Evolutionary conservation across 2,888 invertebrate species (phyloP), one percentile per base, ranked within the genome.

Genomic region (Sylvicola cinctus): DNA sequence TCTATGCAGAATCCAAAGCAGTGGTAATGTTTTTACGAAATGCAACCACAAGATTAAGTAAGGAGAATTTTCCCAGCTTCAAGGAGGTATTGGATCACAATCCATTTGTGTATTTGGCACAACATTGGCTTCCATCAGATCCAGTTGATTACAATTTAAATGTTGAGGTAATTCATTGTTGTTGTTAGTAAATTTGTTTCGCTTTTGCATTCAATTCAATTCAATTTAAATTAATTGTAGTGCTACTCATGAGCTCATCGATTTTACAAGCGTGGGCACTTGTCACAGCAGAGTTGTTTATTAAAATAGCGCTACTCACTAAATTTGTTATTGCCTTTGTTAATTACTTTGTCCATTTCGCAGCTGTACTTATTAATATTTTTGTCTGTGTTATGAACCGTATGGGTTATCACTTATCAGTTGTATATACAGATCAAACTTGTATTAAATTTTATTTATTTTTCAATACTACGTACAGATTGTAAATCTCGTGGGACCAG

Each of bases 21-120:
- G 65, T 70, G 20, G 63, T 69, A 39, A 62, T 70, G 40, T 70
- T 69, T 43, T 63, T 68, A 36, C 63, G 68, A 44, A 68, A 68
- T 49, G 62, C 61, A 37, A 62, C 65, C 0, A 61, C 56, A 44
- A 65, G 65, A 4, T 49, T 68, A 40, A 65, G 65, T 36, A 60
- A 61, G 36, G 63, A 59, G 5, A 60, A 60, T 37, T 68, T 65
- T 44, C 70, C 70, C 3, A 51, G 63, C 42, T 55, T 70, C 42
- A 50, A 66, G 47, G 62, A 64, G 51, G 57, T 69, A 55, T 49
- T 70, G 35, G 63, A 64, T 39, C 56, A 56, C 31, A 63, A 57
- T 43, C 54, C 55, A 11, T 62, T 59, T 49, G 49, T 65, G 36
- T 65, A 68, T 33, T 49, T 68, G 33, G 66, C 69, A 0, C 70